Evolutionary conservation across 2,888 invertebrate genomes (phyloP), one percentile per base, ranked within the genome.

Genomic region (Eurois occulta): DNA sequence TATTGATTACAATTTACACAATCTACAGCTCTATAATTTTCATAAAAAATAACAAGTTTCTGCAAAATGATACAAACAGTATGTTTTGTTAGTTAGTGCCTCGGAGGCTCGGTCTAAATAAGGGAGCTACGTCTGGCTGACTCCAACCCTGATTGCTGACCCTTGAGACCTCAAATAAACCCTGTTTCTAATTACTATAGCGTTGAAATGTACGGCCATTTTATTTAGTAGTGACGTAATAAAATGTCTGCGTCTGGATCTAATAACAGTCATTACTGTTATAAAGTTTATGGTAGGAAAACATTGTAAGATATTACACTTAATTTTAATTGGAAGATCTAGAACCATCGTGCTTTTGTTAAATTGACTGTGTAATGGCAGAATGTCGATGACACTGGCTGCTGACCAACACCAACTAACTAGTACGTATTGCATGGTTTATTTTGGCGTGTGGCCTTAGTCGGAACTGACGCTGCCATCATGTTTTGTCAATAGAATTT

Each of bases 151-250:
- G 84, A 89, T 86, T 84, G 79, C 60, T 72, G 75, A 69, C 84
- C 80, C 78, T 65, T 3, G 82, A 75, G 87, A 77, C 75, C 77
- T 83, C 80, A 75, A 78, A 78, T 87, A 84, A 81, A 82, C 80
- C 75, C 72, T 67, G 67, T 67, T 80, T 86, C 79, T 88, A 88
- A 88, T 88, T 88, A 78, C 76, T 66, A 75, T 73, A 73, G 62
- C 78, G 76, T 76, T 72, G 69, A 75, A 85, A 88, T 78, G 75
- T 83, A 69, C 67, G 46, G 72, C 65, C 70, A 81, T 88, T 86
- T 84, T 86, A 70, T 80, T 84, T 68, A 66, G 77, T 66, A 68
- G 67, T 46, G 55, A 70, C 67, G 64, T 68, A 68, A 81, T 71
- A 77, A 85, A 85, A 81, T 64, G 85, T 81, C 83, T 85, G 76